Evolutionary conservation across 2,888 invertebrate genomes (phyloP), one percentile per base, ranked within the genome.

Genomic region (Latrodectus elegans): DNA sequence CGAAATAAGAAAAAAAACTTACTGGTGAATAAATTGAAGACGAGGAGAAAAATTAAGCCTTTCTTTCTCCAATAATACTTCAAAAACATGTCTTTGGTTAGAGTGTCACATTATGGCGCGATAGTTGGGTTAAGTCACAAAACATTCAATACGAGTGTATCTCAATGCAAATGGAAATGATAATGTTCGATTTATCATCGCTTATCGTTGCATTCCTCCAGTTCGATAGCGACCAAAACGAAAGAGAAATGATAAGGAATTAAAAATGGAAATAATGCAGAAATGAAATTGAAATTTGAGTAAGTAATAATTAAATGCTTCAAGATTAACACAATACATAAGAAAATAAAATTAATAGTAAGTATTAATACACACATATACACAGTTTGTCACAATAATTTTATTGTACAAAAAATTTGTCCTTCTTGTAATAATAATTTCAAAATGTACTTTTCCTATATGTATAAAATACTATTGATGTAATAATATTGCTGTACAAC

Each of bases 211-310:
- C 77, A 78, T 78, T 78, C 68, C 51, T 10, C 9, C 15, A 51
- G 38, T n/a, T 67, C 38, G 73, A 81, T 81, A 81, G 73, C 17
- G 74, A 74, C 81, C 53, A 38, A 38, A 38, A 38, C 38, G 38
- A 38, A 38, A 38, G 38, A 38, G 38, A 3, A 4, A 4, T 38
- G 38, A 38, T 38, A 65, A 38, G 74, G 26, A 68, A 10, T 78
- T 10, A n/a, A 51, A 76, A 51, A 76, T 11, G 12, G 49, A 65
- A 51, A 76, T 76, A 74, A 74, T n/a, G 73, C 6, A 55, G 10
- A 10, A 26, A 64, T 26, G 52, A 22, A 22, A 38, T n/a, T 22
- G 38, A 70, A 10, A 38, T 38, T 3, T 38, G 6, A 38, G 38
- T 38, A 38, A 38, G 38, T 38, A 38, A 38, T 38, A 38, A 38